These are phyloP conservation scores for Varanus komodoensis DNA, from an alignment of 2,113 vertebrate genomes.

Conservation along the genomic window DNA sequence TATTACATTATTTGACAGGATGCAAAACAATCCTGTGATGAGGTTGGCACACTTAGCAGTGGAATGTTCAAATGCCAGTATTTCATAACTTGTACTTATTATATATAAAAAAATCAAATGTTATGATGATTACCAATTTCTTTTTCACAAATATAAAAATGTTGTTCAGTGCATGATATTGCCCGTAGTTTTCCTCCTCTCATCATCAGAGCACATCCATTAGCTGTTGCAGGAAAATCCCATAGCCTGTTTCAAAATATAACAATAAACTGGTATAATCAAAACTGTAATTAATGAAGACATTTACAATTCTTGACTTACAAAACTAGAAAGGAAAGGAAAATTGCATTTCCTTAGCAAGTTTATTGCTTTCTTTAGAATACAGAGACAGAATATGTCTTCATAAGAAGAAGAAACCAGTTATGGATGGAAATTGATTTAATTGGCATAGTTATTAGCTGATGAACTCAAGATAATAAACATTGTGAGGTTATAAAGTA, in stretches of 20 bases:
- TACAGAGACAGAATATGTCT: background rate
- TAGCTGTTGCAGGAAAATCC: background rate
- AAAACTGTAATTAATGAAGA: background rate
- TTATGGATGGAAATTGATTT: too few relatives aligned
- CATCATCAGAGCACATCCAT: slow-evolving; percentile 1
- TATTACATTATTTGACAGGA: background rate
- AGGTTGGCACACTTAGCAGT: background rate
- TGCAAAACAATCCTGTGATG: background rate
- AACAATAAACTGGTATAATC: background rate
- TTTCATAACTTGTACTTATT: background rate
- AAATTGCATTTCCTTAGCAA: background rate
- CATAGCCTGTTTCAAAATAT: slow-evolving; percentile 25
- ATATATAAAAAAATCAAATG: background rate
- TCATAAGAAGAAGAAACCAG: background rate
- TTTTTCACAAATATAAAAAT: slow-evolving; percentile 25
- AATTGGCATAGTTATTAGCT: too few relatives aligned
- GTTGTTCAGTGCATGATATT: background rate
- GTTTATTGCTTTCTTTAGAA: background rate
- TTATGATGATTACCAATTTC: slow-evolving; percentile 1
- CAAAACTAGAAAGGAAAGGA: background rate
- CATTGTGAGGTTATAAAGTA: too few relatives aligned
- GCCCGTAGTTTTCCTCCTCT: slow-evolving; percentile 10
- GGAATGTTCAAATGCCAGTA: background rate
- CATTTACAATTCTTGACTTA: background rate
- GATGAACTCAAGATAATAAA: too few relatives aligned